Evolutionary conservation across 2,113 vertebrate species (phyloP), one percentile per base, ranked within the genome.

Genomic region (Indicator maculatus): DNA sequence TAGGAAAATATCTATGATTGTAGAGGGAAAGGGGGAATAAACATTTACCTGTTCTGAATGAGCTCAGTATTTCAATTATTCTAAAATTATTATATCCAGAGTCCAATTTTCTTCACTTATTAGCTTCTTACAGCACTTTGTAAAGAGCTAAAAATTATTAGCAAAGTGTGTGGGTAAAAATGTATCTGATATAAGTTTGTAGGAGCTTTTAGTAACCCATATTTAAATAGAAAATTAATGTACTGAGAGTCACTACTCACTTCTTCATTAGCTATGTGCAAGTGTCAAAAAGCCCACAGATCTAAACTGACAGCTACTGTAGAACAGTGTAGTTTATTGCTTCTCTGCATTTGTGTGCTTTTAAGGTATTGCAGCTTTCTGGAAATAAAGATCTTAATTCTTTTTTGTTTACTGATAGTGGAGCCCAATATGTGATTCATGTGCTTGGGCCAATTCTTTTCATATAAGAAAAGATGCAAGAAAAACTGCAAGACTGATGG

Each of bases 151-250:
- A 27, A 94, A 94, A 60, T 83, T 24, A 64, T 84, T 90, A 87
- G 17, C 14, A 12, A 95, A 92, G 9, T 63, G 12, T 65, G 11
- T 41, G 58, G 69, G 39, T 53, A 80, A 85, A 89, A 94, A 84
- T 2, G 2, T 74, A 52, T 33, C 55, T 82, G 47, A 91, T 53
- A 31, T 66, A 66, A 71, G 45, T 60, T 59, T 52, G 18, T 53
- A 72, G 64, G 6, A 15, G 11, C 21, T 64, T 36, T 59, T 90
- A 92, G 17, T 2, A 83, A 26, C 18, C 15, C 20, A 16, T 53
- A 74, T 80, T 85, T 87, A 83, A 89, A 93, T 86, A 93, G 56
- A 75, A 86, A 86, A 94, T 94, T 77, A 91, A 80, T 0, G 5
- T 67, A 70, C 12, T 27, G 28, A 72, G 38, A 93, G n/a, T 53